Percentiles rank a stretch among this genome's conserved stretches.
These are phyloP conservation scores for Hylaeus volcanicus DNA, from an alignment of 1,140 invertebrate genomes.

Conservation along the genomic window DNA sequence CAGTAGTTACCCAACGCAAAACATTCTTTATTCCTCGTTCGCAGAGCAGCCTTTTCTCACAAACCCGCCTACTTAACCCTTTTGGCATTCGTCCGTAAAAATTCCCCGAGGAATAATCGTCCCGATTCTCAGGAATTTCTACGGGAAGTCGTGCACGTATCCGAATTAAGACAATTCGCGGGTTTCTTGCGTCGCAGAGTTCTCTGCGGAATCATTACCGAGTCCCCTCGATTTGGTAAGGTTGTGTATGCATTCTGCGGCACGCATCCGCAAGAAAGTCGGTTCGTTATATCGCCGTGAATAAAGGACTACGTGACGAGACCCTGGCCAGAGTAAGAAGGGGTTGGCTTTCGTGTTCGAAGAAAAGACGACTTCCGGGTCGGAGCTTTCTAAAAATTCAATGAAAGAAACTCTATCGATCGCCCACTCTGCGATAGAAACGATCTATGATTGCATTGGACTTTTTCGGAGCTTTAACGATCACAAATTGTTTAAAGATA, in stretches of 20 bases:
- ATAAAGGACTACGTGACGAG: conserved; percentile 31
- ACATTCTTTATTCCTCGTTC: too few species aligned
- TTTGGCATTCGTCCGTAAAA: neutral
- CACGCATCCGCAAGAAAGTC: conserved; percentile 23
- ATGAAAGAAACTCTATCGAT: conserved; percentile 5
- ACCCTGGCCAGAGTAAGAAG: neutral
- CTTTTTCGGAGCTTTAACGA: too few species aligned
- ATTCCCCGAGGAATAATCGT: neutral
- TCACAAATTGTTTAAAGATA: too few species aligned
- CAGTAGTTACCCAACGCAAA: too few species aligned
- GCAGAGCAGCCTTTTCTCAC: neutral
- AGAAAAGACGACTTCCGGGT: conserved; percentile 10
- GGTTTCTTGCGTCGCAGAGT: neutral
- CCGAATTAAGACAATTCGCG: conserved; percentile 35
- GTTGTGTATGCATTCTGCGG: conserved; percentile 40
- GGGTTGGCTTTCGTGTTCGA: neutral
- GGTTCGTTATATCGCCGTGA: conserved; percentile 23
- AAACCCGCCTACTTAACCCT: neutral
- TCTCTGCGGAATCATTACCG: conserved; percentile 24
- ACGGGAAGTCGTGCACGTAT: conserved; percentile 25
- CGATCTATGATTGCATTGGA: neutral
- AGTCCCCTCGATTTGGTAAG: conserved; percentile 48
- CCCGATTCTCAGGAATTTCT: conserved; percentile 1
- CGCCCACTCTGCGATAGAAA: conserved; percentile 13
- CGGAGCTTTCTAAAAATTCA: conserved; percentile 10